Evolutionary conservation across 2,888 invertebrate species (phyloP).

Genomic region (Limnephilus lunatus): DNA sequence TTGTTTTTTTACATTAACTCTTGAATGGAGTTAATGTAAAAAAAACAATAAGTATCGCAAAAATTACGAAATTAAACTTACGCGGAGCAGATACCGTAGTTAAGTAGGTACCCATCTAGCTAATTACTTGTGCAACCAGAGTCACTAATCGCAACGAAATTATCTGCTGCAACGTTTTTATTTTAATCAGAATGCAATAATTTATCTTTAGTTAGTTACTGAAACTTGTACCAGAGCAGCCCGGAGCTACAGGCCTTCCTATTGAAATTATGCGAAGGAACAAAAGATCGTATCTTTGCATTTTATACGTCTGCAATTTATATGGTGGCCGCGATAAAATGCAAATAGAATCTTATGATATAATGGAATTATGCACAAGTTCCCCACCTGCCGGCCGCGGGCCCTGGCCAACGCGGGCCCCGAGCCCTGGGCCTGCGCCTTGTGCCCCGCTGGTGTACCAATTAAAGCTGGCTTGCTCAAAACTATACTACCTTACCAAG

Average conservation of each 20-base stretch:
- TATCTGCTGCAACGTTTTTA: background rate
- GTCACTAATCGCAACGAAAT: background rate
- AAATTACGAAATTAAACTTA: too few species aligned
- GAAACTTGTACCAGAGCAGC: background rate
- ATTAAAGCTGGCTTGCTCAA: conserved; percentile 34
- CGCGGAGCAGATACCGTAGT: background rate
- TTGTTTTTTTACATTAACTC: too few species aligned
- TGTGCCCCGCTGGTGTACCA: conserved; percentile 13
- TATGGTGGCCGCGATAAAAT: conserved; percentile 46
- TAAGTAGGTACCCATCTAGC: background rate
- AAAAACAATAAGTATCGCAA: too few species aligned
- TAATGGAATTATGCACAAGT: conserved; percentile 44
- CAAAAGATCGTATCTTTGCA: conserved; percentile 30
- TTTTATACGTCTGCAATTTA: conserved; percentile 46
- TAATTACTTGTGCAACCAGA: background rate
- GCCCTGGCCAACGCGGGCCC: conserved; percentile 22
- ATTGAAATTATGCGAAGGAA: conserved; percentile 30
- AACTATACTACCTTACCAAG: conserved; percentile 40
- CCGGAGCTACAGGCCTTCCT: conserved; percentile 21
- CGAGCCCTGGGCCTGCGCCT: background rate
- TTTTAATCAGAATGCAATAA: conserved; percentile 2
- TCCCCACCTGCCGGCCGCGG: conserved; percentile 52
- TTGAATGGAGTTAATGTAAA: too few species aligned
- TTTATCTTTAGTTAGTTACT: background rate
- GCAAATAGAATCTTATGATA: conserved; percentile 48